Evolutionary conservation across 2,113 vertebrate species (phyloP).

Genomic region (Xenopus borealis): DNA sequence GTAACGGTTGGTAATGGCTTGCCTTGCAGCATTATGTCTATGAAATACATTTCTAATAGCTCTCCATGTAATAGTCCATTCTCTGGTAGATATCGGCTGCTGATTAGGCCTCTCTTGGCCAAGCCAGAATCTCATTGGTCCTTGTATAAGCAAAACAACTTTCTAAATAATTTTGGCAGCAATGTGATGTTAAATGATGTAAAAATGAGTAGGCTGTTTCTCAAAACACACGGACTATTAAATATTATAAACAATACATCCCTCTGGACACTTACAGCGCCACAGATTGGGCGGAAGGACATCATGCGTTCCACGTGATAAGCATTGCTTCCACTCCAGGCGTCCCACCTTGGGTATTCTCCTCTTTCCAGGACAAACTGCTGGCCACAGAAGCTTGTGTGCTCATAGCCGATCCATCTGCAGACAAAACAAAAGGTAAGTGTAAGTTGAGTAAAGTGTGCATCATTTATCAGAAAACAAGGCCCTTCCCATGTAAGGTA

Average conservation of each 20-base stretch:
- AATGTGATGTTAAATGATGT: too few relatives aligned
- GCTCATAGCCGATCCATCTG: constrained; percentile 93
- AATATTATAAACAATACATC: too few relatives aligned
- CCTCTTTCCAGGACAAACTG: constrained; percentile 95
- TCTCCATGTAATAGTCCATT: too few relatives aligned
- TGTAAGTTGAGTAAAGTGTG: neutral
- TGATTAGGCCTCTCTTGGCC: neutral
- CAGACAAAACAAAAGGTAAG: constrained; percentile 37
- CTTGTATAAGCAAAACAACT: too few relatives aligned
- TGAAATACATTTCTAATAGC: neutral
- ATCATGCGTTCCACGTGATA: constrained; percentile 93
- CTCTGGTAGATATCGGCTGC: neutral
- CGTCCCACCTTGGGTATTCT: constrained; percentile 92
- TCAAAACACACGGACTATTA: too few relatives aligned
- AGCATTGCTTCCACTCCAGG: constrained; percentile 95
- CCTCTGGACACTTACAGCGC: constrained; percentile 66
- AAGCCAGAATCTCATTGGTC: too few relatives aligned
- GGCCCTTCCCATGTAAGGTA: too few relatives aligned
- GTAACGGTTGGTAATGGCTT: neutral
- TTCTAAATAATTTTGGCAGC: too few relatives aligned
- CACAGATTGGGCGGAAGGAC: constrained; percentile 95
- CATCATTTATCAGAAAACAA: neutral
- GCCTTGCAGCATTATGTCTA: neutral
- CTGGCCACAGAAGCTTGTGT: constrained; percentile 92
- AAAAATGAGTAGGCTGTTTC: too few relatives aligned